Conservation (phyloP, 2,888 invertebrate genomes). For the Anorthoa munda region DNA sequence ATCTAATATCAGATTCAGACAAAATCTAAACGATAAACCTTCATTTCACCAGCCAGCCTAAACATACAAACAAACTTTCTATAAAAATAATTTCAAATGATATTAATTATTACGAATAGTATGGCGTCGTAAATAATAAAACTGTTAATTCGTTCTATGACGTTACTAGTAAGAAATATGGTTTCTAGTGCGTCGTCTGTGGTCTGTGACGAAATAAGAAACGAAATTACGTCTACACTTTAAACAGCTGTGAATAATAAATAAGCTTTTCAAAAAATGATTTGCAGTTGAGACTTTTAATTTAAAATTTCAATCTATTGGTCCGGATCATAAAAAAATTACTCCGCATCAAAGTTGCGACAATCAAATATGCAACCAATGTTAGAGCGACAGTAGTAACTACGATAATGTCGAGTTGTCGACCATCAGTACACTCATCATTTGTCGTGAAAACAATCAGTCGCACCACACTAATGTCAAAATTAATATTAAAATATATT, state of each 20-base stretch:
- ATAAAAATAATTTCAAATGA: constrained; percentile 26
- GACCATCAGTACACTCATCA: too few relatives aligned
- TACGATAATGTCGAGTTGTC: too few relatives aligned
- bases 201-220: constrained; percentile 41
- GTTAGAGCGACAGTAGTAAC: too few relatives aligned
- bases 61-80: constrained; percentile 10
- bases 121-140: constrained; percentile 50
- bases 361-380: too few relatives aligned
- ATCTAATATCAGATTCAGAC: neutral
- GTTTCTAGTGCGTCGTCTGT: constrained; percentile 24
- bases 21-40: neutral
- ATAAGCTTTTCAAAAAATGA: constrained; percentile 18
- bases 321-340: neutral
- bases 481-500: too few relatives aligned
- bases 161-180: constrained; percentile 31
- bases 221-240: constrained; percentile 23
- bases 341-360: too few relatives aligned
- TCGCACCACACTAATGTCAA: too few relatives aligned
- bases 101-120: constrained; percentile 13
- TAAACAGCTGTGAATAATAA: constrained; percentile 24
- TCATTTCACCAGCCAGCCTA: neutral
- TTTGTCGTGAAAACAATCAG: too few relatives aligned
- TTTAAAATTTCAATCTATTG: neutral
- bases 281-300: neutral
- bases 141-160: constrained; percentile 36